Base-by-base conservation (phyloP, 1,140 invertebrate genomes). In the Pinna nobilis region DNA sequence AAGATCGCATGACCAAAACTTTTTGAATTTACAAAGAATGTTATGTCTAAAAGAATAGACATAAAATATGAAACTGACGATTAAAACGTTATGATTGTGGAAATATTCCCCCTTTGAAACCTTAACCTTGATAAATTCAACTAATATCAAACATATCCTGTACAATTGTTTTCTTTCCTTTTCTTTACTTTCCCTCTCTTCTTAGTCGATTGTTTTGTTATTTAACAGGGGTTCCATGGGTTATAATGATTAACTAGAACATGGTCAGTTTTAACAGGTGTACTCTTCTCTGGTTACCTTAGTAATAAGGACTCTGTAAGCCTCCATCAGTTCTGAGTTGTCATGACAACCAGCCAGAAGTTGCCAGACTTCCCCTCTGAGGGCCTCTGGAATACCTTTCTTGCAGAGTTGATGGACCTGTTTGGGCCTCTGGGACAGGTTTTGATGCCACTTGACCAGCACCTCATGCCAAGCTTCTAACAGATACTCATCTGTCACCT, bases 321-420 rank as follows among this genome's bases (percentile, higher is more conserved):
- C 94, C 79, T 98, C 96, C 92, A 98, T 87, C 92, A 98, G 95
- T 86, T 98, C 94, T 61, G 94, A 93, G 60, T 92, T 91, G 72
- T 95, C 94, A 81, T 96, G 94, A 66, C 95, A 94, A 66, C 94
- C 94, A 39, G 96, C 94, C 69, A 99, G 90, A 63, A 98, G 92
- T 84, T 98, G 96, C 98, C 98, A 99, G 23, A 99, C 97, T 90
- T 99, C 97, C 0, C 97, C 97, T 51, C 98, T 91, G 2, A 99
- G 90, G 1, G 97, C 96, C 90, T 99, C 97, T 0, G 98, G 98
- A 69, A 99, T 95, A 28, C 84, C 83, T 65, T 88, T 92, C 69
- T 93, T 93, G 0, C 98, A 84, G 59, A 89, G 74, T 18, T 80
- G 75, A 7, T 81, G 76, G 4, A 88, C 82, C 55, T 87, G 85